Percentiles rank a stretch among this genome's conserved stretches.
These are phyloP conservation scores for Macropodus opercularis DNA, from an alignment of 2,797 vertebrate species.

Conservation along the genomic window DNA sequence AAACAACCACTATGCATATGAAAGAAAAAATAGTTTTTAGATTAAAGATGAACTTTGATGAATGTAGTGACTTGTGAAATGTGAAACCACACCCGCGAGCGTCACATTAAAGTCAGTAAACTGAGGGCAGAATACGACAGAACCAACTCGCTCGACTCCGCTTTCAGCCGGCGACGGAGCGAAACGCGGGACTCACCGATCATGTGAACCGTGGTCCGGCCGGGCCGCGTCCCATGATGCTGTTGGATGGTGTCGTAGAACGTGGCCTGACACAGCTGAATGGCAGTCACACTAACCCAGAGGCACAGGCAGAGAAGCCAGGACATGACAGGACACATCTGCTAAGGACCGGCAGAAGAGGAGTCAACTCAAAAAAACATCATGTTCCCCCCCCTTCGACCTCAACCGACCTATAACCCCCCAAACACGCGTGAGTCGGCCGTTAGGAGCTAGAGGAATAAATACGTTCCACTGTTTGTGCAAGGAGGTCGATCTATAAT, in stretches of 20 bases:
- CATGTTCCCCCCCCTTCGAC: slow-evolving; percentile 45
- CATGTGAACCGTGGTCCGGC: slow-evolving; percentile 85
- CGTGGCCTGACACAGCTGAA: slow-evolving; percentile 94
- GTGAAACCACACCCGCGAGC: slow-evolving; percentile 15
- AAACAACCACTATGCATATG: slow-evolving; percentile 52
- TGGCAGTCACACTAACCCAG: slow-evolving; percentile 94
- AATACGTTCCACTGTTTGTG: slow-evolving; percentile 14
- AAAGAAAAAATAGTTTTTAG: slow-evolving; percentile 27
- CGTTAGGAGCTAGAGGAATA: slow-evolving; percentile 12
- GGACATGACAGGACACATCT: slow-evolving; percentile 95
- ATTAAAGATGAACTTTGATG: slow-evolving; percentile 26
- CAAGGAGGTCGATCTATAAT: slow-evolving; percentile 30
- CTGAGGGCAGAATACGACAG: no score
- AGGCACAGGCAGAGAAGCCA: slow-evolving; percentile 97
- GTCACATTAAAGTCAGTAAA: no score
- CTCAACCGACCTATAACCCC: neutral
- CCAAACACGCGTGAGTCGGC: neutral
- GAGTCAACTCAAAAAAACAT: slow-evolving; percentile 54
- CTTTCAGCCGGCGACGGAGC: no score
- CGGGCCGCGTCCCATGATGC: slow-evolving; percentile 92
- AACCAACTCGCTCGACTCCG: no score
- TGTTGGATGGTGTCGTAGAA: slow-evolving; percentile 96
- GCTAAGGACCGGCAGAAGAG: slow-evolving; percentile 60
- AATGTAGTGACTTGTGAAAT: slow-evolving; percentile 15
- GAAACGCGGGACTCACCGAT: slow-evolving; percentile 76